Evolutionary conservation across 2,888 invertebrate genomes (phyloP).

Genomic region (Neria commutata): DNA sequence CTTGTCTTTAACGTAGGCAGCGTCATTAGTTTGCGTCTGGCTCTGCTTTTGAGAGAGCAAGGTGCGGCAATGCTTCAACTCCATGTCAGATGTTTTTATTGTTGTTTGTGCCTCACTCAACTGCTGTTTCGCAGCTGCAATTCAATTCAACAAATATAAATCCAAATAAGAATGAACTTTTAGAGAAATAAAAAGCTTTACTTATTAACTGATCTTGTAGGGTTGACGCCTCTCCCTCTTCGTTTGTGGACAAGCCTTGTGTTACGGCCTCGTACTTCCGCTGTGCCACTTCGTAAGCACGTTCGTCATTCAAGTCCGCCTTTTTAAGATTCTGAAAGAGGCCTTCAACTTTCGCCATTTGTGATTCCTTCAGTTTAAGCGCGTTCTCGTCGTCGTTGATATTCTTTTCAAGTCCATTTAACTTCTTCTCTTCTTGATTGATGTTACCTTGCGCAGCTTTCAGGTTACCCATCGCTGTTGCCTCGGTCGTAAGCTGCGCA

Average conservation of each 20-base stretch:
- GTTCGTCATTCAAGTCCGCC: conserved; percentile 70
- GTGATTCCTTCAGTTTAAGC: conserved; percentile 67
- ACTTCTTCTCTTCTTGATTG: conserved; percentile 71
- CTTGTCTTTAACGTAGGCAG: conserved; percentile 72
- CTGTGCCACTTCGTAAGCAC: conserved; percentile 75
- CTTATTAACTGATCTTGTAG: conserved; percentile 89
- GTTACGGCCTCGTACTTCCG: conserved; percentile 82
- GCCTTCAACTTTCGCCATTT: conserved; percentile 67
- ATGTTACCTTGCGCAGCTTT: conserved; percentile 72
- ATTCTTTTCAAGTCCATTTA: conserved; percentile 71
- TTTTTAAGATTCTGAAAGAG: conserved; percentile 73
- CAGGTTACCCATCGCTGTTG: conserved; percentile 68
- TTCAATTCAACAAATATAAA: not conserved
- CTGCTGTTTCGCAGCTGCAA: conserved; percentile 74
- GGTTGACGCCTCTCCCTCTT: conserved; percentile 80
- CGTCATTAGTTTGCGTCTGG: conserved; percentile 71
- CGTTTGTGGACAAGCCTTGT: conserved; percentile 79
- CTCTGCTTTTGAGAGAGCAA: conserved; percentile 70
- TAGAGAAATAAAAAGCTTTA: conserved; percentile 46
- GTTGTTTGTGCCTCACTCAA: conserved; percentile 80
- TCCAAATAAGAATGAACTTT: not conserved
- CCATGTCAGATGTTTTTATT: conserved; percentile 79
- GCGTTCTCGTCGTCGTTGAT: conserved; percentile 72
- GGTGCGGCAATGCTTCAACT: conserved; percentile 68
- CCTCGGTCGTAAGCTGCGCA: conserved; percentile 71